Evolutionary conservation across 2,797 vertebrate species (phyloP), one percentile per base, ranked within the genome.

Genomic region (Gymnoscopelus braueri): DNA sequence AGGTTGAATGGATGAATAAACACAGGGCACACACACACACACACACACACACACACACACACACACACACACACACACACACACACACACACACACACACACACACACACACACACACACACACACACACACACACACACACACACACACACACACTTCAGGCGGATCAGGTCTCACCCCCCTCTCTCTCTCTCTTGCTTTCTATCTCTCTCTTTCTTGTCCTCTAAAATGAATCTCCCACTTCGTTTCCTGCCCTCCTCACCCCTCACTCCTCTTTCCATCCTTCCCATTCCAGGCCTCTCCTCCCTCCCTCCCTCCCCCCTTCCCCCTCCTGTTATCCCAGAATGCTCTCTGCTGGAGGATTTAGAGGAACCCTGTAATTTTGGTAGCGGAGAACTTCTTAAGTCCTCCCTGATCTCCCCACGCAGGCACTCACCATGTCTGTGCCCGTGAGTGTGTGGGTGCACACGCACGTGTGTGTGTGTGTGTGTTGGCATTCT

Each of bases 291-390:
- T 55, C 53, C 19, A 55, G 53, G 58, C 69, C 74, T 75, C 71
- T 71, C 76, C 53, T 58, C 54, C 67, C 73, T 67, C 73, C 29
- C 49, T 73, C 64, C 60, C 72, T 74, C 9, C 3, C 39, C 14
- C 4, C 9, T 51, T 70, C 63, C 52, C 8, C 63, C 69, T 82
- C 59, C 0, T 0, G 0, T 75, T 79, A 88, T 90, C 86, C 90
- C 88, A 88, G 88, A 89, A 88, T 91, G 88, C 90, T 87, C 88
- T 91, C 90, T 90, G 88, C 87, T 86, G 85, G 81, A 91, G 90
- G 90, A 91, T 91, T 93, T 91, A 89, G 88, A 91, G 84, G 90
- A 84, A 89, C 84, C 88, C 90, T 92, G 87, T 92, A 91, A 93
- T 93, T 93, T 93, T 75, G 86, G 84, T 88, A 85, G 83, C 62